Evolutionary conservation across 2,888 invertebrate species (phyloP).

Genomic region (Falcaria lacertinaria): DNA sequence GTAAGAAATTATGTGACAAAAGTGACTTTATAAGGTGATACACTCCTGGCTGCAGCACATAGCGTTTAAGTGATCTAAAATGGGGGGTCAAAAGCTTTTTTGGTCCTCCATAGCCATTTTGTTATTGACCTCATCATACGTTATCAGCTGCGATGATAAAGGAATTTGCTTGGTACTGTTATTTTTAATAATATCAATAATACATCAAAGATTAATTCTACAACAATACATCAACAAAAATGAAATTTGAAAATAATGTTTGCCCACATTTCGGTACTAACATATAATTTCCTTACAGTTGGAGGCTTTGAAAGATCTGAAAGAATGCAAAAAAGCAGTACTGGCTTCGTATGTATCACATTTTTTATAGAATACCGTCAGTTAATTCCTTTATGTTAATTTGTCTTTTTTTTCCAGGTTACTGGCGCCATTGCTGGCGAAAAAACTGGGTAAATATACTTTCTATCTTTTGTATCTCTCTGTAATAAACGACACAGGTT

Average conservation of each 20-base stretch:
- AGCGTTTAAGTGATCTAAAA: constrained; percentile 19
- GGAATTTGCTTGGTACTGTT: constrained; percentile 58
- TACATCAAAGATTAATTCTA: too few relatives aligned
- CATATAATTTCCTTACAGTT: constrained; percentile 39
- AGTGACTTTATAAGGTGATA: constrained; percentile 6
- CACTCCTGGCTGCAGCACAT: constrained; percentile 14
- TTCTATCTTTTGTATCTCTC: background rate
- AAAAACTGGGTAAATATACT: constrained; percentile 45
- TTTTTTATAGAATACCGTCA: background rate
- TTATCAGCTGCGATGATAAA: constrained; percentile 55
- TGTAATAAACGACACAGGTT: background rate
- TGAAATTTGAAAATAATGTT: too few relatives aligned
- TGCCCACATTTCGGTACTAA: background rate
- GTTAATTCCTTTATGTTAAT: background rate
- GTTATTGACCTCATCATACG: constrained; percentile 38
- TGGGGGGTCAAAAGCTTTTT: constrained; percentile 55
- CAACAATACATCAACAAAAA: too few relatives aligned
- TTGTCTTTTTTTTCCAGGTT: constrained; percentile 44
- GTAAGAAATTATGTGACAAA: background rate
- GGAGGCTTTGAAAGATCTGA: constrained; percentile 64
- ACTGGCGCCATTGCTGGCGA: constrained; percentile 50
- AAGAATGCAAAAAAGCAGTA: constrained; percentile 62
- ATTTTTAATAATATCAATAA: too few relatives aligned
- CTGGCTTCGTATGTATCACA: constrained; percentile 53
- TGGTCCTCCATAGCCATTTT: constrained; percentile 60